A percentile compares a stretch with the other conserved stretches of the same genome.
Evolutionary conservation across 30 jellyfish, hydroid and myxozoan species (phyloP).

Genomic region (Pelagia noctiluca): DNA sequence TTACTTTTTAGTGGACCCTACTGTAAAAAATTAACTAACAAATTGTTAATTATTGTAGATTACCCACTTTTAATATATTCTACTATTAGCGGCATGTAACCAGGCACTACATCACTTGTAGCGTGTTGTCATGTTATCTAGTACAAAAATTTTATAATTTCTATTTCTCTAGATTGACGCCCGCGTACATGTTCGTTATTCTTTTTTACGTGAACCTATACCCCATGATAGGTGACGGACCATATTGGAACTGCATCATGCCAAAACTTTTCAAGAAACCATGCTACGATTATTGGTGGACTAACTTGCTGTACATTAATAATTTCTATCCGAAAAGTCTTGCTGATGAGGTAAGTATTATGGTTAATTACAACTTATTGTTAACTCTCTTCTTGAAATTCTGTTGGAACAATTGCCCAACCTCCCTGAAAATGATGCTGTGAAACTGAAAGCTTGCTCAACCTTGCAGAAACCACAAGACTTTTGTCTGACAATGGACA

Average conservation of each 20-base stretch:
- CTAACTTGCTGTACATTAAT: conserved; percentile 86
- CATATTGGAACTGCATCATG: conserved; percentile 52
- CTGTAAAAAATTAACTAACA: conserved; percentile 30
- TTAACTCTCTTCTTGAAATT: no score
- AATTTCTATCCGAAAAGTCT: conserved; percentile 74
- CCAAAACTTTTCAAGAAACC: conserved; percentile 5
- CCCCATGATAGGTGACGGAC: conserved; percentile 84
- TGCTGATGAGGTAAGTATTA: conserved; percentile 44
- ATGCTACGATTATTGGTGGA: conserved; percentile 93
- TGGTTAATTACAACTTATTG: no score
- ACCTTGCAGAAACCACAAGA: no score
- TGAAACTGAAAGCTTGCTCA: no score
- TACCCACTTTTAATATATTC: neutral
- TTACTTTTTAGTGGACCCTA: conserved; percentile 46
- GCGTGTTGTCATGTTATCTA: neutral
- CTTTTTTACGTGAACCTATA: conserved; percentile 54
- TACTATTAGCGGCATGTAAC: no score
- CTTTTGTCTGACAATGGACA: no score
- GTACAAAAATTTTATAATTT: no score
- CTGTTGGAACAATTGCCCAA: no score
- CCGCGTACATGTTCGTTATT: conserved; percentile 86
- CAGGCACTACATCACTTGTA: no score
- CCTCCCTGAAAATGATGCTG: no score
- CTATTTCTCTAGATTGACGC: conserved; percentile 87
- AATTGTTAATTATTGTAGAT: conserved; percentile 10